A percentile compares a stretch with the other conserved stretches of the same genome.
phyloP scores from a whole-genome alignment of 2,113 vertebrate genomes.

The Zootoca vivipara region DNA sequence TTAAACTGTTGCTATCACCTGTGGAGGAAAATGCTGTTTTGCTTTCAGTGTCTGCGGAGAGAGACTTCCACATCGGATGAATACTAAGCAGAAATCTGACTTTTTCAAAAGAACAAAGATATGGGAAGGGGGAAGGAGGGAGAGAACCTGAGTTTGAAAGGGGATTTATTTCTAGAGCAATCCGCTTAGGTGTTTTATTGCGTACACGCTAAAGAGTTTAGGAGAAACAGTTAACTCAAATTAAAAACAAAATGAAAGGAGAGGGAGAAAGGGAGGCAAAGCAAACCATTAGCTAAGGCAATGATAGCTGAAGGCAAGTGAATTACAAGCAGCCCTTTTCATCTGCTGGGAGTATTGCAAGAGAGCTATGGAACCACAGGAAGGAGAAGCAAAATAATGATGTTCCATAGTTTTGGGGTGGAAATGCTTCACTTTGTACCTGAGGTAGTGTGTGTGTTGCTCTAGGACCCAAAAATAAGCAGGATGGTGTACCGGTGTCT shows the following conservation, averaged over 20 bases:
- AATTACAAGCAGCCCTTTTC: not conserved
- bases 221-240: not conserved
- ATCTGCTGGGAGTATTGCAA: not conserved
- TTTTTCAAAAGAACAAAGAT: conserved; percentile 47
- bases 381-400: not conserved
- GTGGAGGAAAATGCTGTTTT: conserved; percentile 39
- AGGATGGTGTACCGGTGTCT: not conserved
- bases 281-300: not conserved
- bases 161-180: conserved; percentile 39
- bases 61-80: conserved; percentile 10
- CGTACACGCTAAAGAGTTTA: conserved; percentile 32
- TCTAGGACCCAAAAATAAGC: not conserved
- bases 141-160: conserved; percentile 39
- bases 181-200: conserved; percentile 43
- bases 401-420: not conserved
- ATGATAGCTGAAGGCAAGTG: not conserved
- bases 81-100: conserved; percentile 40
- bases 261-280: not conserved
- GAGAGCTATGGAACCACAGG: not conserved
- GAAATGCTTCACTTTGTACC: not conserved
- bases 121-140: not conserved
- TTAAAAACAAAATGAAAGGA: not conserved
- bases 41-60: conserved; percentile 15
- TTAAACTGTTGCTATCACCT: conserved; percentile 41
- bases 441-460: not conserved